These are phyloP conservation scores for Aptenodytes forsteri DNA, from an alignment of 2,113 vertebrate species.

Conservation along the genomic window DNA sequence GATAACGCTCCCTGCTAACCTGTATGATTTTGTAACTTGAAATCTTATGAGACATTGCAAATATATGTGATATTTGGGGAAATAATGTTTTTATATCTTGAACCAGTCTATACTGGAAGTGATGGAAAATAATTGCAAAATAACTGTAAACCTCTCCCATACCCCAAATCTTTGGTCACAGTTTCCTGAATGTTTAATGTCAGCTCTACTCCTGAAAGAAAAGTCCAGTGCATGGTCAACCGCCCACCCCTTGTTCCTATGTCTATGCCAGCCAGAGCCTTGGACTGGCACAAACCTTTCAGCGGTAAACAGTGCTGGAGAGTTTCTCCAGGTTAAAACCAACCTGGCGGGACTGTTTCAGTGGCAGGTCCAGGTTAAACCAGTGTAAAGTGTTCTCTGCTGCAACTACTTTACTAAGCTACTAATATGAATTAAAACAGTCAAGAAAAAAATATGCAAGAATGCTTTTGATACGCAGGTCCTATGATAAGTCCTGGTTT, in stretches of 20 bases:
- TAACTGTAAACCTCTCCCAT: neutral
- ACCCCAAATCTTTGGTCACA: neutral
- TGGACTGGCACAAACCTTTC: neutral
- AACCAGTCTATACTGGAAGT: neutral
- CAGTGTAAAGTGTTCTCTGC: neutral
- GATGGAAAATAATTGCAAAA: neutral
- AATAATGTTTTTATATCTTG: neutral
- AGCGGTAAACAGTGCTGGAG: neutral
- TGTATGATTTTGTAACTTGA: neutral
- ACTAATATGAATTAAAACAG: neutral
- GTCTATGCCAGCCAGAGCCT: neutral
- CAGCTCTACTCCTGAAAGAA: neutral
- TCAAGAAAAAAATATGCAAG: neutral
- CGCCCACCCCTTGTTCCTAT: neutral
- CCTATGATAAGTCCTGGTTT: neutral
- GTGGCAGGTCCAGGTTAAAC: neutral
- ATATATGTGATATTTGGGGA: neutral
- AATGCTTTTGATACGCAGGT: neutral
- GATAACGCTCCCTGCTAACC: accelerated
- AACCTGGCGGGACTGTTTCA: neutral
- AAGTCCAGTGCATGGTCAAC: neutral
- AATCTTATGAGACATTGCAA: neutral
- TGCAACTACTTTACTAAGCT: neutral
- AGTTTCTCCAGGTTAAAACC: neutral
- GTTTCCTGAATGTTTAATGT: neutral